Evolutionary conservation across 1,140 invertebrate genomes (phyloP).

Genomic region (Caerostris darwini): DNA sequence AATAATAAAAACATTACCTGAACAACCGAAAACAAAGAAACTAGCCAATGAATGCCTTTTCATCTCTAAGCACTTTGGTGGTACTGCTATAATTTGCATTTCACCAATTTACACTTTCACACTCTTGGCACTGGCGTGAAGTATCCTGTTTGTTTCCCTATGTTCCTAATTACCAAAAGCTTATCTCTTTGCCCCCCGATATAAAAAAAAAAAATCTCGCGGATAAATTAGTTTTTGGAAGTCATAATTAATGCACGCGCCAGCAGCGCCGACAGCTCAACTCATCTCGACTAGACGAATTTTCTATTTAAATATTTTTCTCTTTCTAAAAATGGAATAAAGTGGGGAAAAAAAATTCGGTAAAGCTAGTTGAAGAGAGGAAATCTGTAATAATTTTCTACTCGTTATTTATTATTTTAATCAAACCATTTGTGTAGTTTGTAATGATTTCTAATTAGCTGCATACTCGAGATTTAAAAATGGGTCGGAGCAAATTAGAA

Average conservation of each 20-base stretch:
- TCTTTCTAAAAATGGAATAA: too few species aligned
- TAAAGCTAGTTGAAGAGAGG: neutral
- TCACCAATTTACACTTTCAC: neutral
- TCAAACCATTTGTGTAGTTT: neutral
- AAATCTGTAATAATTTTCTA: neutral
- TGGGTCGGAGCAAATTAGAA: too few species aligned
- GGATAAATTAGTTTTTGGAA: neutral
- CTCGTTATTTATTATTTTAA: neutral
- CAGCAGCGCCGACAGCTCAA: neutral
- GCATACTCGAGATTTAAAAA: neutral
- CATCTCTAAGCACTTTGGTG: neutral
- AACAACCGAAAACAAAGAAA: neutral
- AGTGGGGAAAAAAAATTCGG: neutral
- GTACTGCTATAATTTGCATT: neutral
- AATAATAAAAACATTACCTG: too few species aligned
- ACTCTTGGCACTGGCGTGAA: neutral
- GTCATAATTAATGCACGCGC: constrained; percentile 1
- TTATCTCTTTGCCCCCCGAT: neutral
- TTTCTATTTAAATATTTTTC: neutral
- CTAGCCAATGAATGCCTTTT: neutral
- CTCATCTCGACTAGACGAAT: neutral
- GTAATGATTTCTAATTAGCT: neutral
- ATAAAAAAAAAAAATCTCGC: too few species aligned
- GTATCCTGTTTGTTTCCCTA: neutral
- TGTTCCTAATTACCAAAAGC: neutral